phyloP scores from a whole-genome alignment of 2,797 vertebrate genomes.

The Philypnodon macrostomus region DNA sequence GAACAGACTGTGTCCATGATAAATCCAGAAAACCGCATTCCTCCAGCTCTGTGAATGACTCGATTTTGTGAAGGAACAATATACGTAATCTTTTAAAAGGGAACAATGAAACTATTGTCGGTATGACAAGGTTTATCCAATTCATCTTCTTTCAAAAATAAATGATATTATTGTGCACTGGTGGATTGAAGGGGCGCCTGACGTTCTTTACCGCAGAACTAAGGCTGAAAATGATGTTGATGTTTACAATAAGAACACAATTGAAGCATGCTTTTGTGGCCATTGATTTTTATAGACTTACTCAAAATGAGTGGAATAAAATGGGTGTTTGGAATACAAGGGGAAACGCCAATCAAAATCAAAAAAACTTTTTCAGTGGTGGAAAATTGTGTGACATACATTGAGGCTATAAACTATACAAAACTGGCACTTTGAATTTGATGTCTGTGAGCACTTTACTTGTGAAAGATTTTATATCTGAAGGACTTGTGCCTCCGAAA shows the following conservation, averaged over 20 bases:
- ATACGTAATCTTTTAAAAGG: background rate
- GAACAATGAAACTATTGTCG: conserved; percentile 1
- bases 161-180: background rate
- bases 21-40: background rate
- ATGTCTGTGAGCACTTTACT: too few species aligned
- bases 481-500: too few species aligned
- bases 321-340: too few species aligned
- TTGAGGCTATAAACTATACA: too few species aligned
- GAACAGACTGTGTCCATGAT: conserved; percentile 9
- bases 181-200: background rate
- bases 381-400: too few species aligned
- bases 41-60: background rate
- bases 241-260: too few species aligned
- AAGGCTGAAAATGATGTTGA: too few species aligned
- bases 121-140: conserved; percentile 1
- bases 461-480: too few species aligned
- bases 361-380: too few species aligned
- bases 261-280: background rate
- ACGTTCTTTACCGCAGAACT: too few species aligned
- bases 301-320: background rate
- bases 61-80: background rate
- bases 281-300: background rate
- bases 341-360: background rate
- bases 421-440: too few species aligned
- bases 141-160: background rate